These are phyloP conservation scores for Oryctolagus cuniculus DNA, from an alignment of 2,113 vertebrate genomes.

Conservation along the genomic window mOryCun1.1 NC_091442.1:119468501-119469000, in stretches of 20 bases:
- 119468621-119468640: not conserved
- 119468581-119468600: rapidly evolving
- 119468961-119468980: too few relatives aligned
- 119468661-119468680: rapidly evolving
- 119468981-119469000: too few relatives aligned
- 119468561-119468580: rapidly evolving
- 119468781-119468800: rapidly evolving
- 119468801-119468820: rapidly evolving
- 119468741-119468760: not conserved
- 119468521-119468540: rapidly evolving
- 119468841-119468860: slow-evolving; percentile 95
- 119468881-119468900: slow-evolving; percentile 94
- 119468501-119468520: not conserved
- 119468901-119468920: slow-evolving; percentile 87
- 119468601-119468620: not conserved
- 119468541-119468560: too few relatives aligned
- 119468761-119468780: rapidly evolving
- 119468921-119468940: too few relatives aligned
- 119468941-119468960: too few relatives aligned
- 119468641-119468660: rapidly evolving
- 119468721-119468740: rapidly evolving
- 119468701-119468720: too few relatives aligned
- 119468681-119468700: not conserved
- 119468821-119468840: slow-evolving; percentile 84
- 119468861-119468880: slow-evolving; percentile 93